Evolutionary conservation across 2,797 vertebrate genomes (phyloP).

Genomic region (Spea hammondii): DNA sequence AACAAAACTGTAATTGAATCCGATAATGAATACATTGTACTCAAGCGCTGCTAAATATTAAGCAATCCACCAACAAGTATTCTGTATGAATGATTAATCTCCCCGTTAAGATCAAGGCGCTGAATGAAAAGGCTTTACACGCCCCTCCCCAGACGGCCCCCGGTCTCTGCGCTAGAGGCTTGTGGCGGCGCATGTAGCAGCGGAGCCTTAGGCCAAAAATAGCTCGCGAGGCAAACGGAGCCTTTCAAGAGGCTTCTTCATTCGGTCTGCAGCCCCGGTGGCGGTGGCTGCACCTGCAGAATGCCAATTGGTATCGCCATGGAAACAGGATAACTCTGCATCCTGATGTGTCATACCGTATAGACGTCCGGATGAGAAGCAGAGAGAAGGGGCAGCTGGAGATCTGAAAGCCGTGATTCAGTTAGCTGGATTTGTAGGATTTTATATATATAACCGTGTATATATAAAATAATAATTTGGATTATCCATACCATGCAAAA

Average conservation of each 20-base stretch:
- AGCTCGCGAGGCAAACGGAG: conserved; percentile 47
- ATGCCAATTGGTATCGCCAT: conserved; percentile 85
- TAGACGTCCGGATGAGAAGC: conserved; percentile 43
- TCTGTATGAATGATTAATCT: conserved; percentile 53
- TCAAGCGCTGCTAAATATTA: conserved; percentile 7
- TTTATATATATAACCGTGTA: too few relatives aligned
- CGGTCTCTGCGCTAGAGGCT: conserved; percentile 56
- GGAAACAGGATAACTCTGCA: conserved; percentile 72
- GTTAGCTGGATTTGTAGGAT: too few relatives aligned
- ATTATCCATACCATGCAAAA: neutral
- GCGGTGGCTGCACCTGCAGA: conserved; percentile 81
- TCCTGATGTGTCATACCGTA: conserved; percentile 56
- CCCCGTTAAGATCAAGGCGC: conserved; percentile 56
- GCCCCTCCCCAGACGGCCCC: conserved; percentile 55
- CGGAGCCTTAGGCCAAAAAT: conserved; percentile 29
- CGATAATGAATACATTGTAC: conserved; percentile 21
- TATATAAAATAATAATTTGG: neutral
- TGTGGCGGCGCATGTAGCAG: conserved; percentile 55
- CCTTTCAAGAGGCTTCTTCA: conserved; percentile 64
- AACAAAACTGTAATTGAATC: conserved; percentile 6
- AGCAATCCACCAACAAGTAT: conserved; percentile 9
- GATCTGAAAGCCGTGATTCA: neutral
- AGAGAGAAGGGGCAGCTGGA: neutral
- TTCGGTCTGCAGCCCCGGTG: conserved; percentile 70
- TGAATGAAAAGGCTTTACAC: conserved; percentile 23